Evolutionary conservation across 2,888 invertebrate species (phyloP).

Genomic region (Biston betularia): DNA sequence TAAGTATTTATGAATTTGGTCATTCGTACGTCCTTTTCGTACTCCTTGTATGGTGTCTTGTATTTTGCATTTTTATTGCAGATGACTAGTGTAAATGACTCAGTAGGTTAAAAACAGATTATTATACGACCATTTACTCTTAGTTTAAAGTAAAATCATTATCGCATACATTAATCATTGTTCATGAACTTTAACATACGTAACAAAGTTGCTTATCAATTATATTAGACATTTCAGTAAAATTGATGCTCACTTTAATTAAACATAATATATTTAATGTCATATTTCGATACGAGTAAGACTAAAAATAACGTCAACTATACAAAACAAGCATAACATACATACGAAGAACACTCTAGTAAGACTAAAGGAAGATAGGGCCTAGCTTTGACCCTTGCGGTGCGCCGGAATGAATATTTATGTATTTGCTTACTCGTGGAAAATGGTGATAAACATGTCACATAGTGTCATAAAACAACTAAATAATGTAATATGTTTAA

Average conservation of each 20-base stretch:
- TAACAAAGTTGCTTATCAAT: neutral
- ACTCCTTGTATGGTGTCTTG: too few relatives aligned
- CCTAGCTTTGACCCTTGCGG: slow-evolving; percentile 18
- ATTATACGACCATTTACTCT: neutral
- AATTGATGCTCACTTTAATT: neutral
- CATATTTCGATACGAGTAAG: neutral
- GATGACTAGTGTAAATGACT: neutral
- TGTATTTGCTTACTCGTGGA: neutral
- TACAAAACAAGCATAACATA: neutral
- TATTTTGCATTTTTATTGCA: too few relatives aligned
- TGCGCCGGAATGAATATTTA: slow-evolving; percentile 7
- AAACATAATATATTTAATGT: neutral
- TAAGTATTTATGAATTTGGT: too few relatives aligned
- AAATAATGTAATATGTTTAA: neutral
- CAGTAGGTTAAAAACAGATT: neutral
- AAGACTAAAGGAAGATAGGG: slow-evolving; percentile 8
- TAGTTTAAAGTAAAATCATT: neutral
- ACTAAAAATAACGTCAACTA: neutral
- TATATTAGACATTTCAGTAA: neutral
- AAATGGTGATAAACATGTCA: slow-evolving; percentile 1
- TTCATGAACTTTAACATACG: neutral
- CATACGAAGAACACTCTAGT: slow-evolving; percentile 3
- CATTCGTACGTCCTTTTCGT: too few relatives aligned
- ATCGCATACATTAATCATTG: neutral
- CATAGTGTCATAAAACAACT: neutral